These are phyloP conservation scores for Ferdinandea cuprea DNA, from an alignment of 2,888 invertebrate species.

Conservation along the genomic window DNA sequence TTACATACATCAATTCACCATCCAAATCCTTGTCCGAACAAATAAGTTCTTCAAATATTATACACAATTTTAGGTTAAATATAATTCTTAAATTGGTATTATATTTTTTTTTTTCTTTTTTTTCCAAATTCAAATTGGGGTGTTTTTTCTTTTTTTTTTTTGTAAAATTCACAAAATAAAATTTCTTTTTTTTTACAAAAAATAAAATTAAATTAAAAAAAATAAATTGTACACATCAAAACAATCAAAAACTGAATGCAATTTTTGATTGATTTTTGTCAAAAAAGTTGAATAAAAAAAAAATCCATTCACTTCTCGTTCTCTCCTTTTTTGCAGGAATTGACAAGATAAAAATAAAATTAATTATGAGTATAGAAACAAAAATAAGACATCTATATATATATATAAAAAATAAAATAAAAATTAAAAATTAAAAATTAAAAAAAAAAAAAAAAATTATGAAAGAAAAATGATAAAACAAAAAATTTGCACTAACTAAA, in stretches of 20 bases:
- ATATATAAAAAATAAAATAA: slow-evolving; percentile 38
- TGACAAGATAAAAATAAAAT: slow-evolving; percentile 32
- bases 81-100: slow-evolving; percentile 7
- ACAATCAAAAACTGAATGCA: slow-evolving; percentile 61
- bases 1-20: slow-evolving; percentile 39
- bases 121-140: slow-evolving; percentile 23
- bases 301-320: slow-evolving; percentile 35
- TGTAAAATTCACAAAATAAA: slow-evolving; percentile 22
- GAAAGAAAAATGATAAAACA: slow-evolving; percentile 34
- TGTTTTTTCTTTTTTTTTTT: no score
- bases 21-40: slow-evolving; percentile 27
- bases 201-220: slow-evolving; percentile 20
- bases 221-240: slow-evolving; percentile 57
- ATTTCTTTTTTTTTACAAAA: slow-evolving; percentile 49
- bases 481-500: slow-evolving; percentile 74
- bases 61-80: slow-evolving; percentile 27
- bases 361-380: slow-evolving; percentile 17
- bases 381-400: slow-evolving; percentile 46
- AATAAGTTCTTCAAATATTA: not conserved
- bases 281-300: slow-evolving; percentile 46
- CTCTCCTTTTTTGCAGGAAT: slow-evolving; percentile 9
- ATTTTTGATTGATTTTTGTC: slow-evolving; percentile 69
- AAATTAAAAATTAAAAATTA: slow-evolving; percentile 7
- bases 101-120: slow-evolving; percentile 1
- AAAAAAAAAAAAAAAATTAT: slow-evolving; percentile 38